Evolutionary conservation across 2,113 vertebrate species (phyloP).

Genomic region (Lagopus muta): DNA sequence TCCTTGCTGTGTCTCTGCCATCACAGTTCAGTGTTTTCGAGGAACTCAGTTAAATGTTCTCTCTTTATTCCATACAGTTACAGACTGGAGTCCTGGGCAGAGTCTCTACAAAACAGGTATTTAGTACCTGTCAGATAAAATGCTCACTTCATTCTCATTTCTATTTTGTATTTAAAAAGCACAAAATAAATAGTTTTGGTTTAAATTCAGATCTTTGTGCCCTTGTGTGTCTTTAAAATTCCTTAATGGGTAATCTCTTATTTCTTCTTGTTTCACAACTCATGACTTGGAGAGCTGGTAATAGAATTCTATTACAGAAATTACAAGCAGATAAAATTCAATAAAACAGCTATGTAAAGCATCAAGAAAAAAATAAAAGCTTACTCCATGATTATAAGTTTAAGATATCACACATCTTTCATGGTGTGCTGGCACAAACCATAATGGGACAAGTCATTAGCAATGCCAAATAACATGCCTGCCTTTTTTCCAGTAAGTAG

Average conservation of each 20-base stretch:
- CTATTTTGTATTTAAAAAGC: not conserved
- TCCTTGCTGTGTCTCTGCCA: constrained; percentile 12
- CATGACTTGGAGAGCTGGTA: not conserved
- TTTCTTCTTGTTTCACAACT: not conserved
- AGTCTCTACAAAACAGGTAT: not conserved
- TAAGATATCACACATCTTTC: not conserved
- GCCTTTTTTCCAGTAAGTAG: not conserved
- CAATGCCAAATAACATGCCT: not conserved
- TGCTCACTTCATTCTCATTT: not conserved
- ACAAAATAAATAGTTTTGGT: not conserved
- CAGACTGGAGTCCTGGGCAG: rapidly evolving
- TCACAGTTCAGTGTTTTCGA: not conserved
- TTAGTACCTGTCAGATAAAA: not conserved
- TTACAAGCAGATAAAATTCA: not conserved
- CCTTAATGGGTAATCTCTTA: not conserved
- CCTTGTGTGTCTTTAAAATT: not conserved
- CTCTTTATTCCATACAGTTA: not conserved
- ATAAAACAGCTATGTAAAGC: not conserved
- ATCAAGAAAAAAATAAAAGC: not conserved
- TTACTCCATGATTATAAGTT: not conserved
- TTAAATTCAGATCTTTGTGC: not conserved
- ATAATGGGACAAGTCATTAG: not conserved
- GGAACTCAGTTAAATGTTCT: not conserved
- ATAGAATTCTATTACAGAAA: not conserved
- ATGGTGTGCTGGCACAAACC: not conserved